Evolutionary conservation across 2,797 vertebrate genomes (phyloP), one percentile per base, ranked within the genome.

Genomic region (Danio aesculapii): DNA sequence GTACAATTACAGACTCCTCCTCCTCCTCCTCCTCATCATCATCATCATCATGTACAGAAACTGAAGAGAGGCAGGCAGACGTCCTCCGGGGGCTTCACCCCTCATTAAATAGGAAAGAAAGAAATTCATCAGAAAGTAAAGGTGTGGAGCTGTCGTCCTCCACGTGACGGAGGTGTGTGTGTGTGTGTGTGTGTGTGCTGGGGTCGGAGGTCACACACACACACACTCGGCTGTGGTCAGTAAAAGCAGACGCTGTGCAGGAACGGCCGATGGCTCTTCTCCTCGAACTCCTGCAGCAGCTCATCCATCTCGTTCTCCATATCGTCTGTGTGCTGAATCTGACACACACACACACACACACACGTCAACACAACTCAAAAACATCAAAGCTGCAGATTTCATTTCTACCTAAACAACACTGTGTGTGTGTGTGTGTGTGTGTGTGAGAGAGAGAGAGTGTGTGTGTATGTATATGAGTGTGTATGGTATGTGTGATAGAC

Each of bases 301-400:
- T 99, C 98, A 0, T 99, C 98, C 0, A 99, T 99, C 91, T 99
- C 98, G 12, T 99, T 99, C 91, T 99, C 98, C 97, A 99, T 99
- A 88, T 99, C 98, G 49, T 99, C 98, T 0, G 97, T 99, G 92
- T 97, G 97, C 90, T 99, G 97, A 88, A 99, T 99, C 98, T 99
- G 88, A 12, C 68, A 64, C 13, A 13, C 11, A 39, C 10, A 14
- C 1, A 10, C 1, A 6, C 6, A 1, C 8, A 46, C n/a, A n/a
- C 2, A 13, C 43, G 8, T 30, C 30, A 30, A 30, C 1, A 30
- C 30, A 1, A 30, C 30, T 1, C 30, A 30, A 30, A 30, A 30
- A 30, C 30, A 30, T 30, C 30, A 30, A 30, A 30, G 1, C 30
- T 30, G 30, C 30, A 30, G 30, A n/a, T n/a, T n/a, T n/a, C n/a